Conservation (phyloP, 1,140 invertebrate species). For the Limonius californicus region DNA sequence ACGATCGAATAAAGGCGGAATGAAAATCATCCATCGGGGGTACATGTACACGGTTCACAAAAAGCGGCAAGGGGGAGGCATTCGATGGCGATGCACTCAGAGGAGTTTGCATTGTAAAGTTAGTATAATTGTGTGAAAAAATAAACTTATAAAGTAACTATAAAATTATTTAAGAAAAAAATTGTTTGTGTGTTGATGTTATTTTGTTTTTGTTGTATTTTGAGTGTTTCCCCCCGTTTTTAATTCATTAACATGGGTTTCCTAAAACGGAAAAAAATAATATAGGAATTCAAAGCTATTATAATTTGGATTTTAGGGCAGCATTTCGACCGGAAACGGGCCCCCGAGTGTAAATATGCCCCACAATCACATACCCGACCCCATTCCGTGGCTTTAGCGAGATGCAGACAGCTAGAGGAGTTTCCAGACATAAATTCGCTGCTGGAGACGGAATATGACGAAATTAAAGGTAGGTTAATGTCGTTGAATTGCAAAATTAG, state of each 20-base stretch:
- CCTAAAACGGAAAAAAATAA: too few relatives aligned
- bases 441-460: conserved; percentile 12
- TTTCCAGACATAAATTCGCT: conserved; percentile 11
- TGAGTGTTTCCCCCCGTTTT: background rate
- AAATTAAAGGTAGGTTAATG: conserved; percentile 21
- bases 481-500: too few relatives aligned
- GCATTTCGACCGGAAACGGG: conserved; percentile 45
- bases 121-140: background rate
- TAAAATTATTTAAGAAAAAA: too few relatives aligned
- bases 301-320: conserved; percentile 36
- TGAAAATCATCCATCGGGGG: conserved; percentile 48
- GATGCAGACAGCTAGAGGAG: conserved; percentile 36
- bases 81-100: conserved; percentile 49
- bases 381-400: conserved; percentile 44
- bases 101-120: conserved; percentile 47
- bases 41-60: conserved; percentile 52
- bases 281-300: too few relatives aligned
- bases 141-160: too few relatives aligned
- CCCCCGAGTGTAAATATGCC: conserved; percentile 44
- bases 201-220: too few relatives aligned
- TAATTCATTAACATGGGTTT: background rate
- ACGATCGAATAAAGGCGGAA: conserved; percentile 49
- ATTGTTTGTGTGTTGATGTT: too few relatives aligned
- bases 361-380: conserved; percentile 49
- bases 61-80: conserved; percentile 42